These are phyloP conservation scores for Chiloscyllium plagiosum DNA, from an alignment of 2,113 vertebrate genomes.

Conservation along the genomic window DNA sequence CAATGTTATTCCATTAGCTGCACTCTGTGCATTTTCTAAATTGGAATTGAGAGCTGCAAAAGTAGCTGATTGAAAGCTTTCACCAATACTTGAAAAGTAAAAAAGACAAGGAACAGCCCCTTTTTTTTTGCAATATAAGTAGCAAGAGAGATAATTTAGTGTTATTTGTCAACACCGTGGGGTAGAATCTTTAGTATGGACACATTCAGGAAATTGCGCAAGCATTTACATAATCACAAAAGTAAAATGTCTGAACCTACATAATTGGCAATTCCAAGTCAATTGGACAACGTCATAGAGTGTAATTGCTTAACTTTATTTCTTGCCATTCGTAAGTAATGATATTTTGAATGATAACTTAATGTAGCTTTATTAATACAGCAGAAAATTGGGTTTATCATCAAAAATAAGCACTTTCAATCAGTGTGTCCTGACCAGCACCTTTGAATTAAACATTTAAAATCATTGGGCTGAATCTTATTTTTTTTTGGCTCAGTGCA, in stretches of 20 bases:
- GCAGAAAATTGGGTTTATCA: neutral
- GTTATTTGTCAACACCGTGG: neutral
- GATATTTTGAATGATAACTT: neutral
- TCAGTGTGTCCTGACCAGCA: neutral
- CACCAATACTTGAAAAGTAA: neutral
- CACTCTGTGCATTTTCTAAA: neutral
- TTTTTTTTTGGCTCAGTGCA: no score
- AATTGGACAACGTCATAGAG: neutral
- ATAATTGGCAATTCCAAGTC: neutral
- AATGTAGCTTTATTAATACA: neutral
- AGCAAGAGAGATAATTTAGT: neutral
- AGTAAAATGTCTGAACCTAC: neutral
- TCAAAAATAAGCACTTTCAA: neutral
- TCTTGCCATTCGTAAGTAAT: neutral
- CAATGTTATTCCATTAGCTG: neutral
- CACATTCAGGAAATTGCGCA: neutral
- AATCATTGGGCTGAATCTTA: neutral
- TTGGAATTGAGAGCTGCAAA: neutral
- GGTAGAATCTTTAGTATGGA: neutral
- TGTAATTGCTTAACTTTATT: neutral
- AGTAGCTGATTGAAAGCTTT: neutral
- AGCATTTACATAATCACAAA: neutral
- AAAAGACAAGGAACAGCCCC: neutral
- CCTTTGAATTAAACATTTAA: neutral
- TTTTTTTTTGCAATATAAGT: neutral